Evolutionary conservation across 2,113 vertebrate species (phyloP), one percentile per base, ranked within the genome.

Genomic region (Corythornis cristatus): DNA sequence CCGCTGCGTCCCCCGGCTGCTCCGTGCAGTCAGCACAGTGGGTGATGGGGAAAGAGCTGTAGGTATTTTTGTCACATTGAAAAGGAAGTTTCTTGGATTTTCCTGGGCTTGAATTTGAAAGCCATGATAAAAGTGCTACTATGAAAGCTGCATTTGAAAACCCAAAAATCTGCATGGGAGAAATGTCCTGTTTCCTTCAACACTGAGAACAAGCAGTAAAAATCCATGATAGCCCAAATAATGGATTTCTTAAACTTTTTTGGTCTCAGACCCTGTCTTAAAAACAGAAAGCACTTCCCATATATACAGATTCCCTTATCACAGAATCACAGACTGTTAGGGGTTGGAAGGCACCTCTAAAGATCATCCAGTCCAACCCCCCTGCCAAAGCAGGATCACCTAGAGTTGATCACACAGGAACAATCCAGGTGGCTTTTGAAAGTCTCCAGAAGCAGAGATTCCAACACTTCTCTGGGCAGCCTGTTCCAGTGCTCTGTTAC

Each of bases 131-230:
- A 79, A 82, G 37, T 35, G 14, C 31, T 73, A 51, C 28, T 14
- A 37, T 22, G 16, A 92, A n/a, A 78, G 16, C 20, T 88, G 68
- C 79, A 82, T 85, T 50, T 58, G 74, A 81, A 93, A 92, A 28
- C 62, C 79, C 58, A 87, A 83, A 84, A 78, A 61, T 65, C 6
- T 76, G 22, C 92, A 76, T 26, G 42, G 33, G 18, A 75, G 28
- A 93, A 92, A 89, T 3, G 0, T 84, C 83, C 89, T 76, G 75
- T 93, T 95, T 90, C 77, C 42, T 74, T 81, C 37, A 83, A 45
- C 9, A 12, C 0, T 48, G 54, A 58, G 29, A 66, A 76, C 25
- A 50, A 78, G 42, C 9, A 54, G 42, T 2, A n/a, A 22, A 35
- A 37, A 61, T 2, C 5, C 4, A 7, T 45, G 40, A 40, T 50